Evolutionary conservation across 2,888 invertebrate genomes (phyloP).

Genomic region (Heteropelma amictum): DNA sequence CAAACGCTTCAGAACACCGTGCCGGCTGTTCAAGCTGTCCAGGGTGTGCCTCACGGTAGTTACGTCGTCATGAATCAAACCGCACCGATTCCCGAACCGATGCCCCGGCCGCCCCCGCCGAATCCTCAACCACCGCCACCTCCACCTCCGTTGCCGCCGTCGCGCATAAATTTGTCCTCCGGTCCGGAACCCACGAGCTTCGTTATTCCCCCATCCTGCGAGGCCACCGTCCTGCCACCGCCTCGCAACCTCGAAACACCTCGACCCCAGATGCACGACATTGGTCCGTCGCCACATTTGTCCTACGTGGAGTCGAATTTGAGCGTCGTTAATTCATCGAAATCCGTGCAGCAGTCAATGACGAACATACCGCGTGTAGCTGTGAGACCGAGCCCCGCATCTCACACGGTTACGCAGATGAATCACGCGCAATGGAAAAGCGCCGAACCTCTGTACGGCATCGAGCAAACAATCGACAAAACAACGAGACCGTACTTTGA

Average conservation of each 20-base stretch:
- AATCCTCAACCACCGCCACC: conserved; percentile 29
- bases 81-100: conserved; percentile 61
- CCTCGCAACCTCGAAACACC: conserved; percentile 60
- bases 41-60: conserved; percentile 63
- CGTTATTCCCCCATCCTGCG: conserved; percentile 63
- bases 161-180: conserved; percentile 30
- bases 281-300: conserved; percentile 54
- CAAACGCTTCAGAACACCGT: conserved; percentile 79
- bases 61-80: conserved; percentile 72
- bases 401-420: conserved; percentile 63
- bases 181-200: conserved; percentile 24
- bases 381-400: conserved; percentile 71
- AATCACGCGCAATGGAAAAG: conserved; percentile 67
- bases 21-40: conserved; percentile 58
- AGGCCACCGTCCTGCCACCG: conserved; percentile 59
- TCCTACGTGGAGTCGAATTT: conserved; percentile 45
- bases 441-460: conserved; percentile 66
- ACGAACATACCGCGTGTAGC: conserved; percentile 73
- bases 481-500: conserved; percentile 72
- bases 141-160: conserved; percentile 9
- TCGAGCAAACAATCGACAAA: conserved; percentile 69
- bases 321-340: conserved; percentile 53
- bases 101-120: conserved; percentile 25
- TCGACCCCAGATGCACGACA: conserved; percentile 57
- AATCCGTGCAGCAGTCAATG: conserved; percentile 62